Base-by-base conservation (phyloP, 2,888 invertebrate species). In the Malthinus seriepunctatus region DNA sequence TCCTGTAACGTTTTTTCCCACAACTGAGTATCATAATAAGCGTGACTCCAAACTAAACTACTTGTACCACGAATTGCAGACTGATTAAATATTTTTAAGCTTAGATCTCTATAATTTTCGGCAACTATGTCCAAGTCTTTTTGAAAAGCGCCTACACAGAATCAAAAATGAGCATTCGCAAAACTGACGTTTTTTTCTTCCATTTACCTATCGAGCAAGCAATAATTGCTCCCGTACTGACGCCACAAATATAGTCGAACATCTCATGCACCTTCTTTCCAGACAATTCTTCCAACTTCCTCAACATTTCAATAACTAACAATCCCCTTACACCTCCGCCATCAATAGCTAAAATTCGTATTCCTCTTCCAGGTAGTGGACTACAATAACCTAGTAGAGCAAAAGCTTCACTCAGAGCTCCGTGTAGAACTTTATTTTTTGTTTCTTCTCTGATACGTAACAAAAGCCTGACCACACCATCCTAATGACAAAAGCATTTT, bases 321-420 rank as follows among this genome's bases (percentile, higher is more conserved):
- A 95, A 82, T n/a, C 95, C 95, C 60, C 94, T 84, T 60, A 92
- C 88, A 46, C 95, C 95, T 39, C 96, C 95, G 2, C 96, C 96
- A 80, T 96, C 95, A 69, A 96, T 90, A 0, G 92, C 82, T 49
- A 96, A 81, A 53, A 96, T 86, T 72, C 89, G 82, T 45, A 95
- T 88, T 1, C 95, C 95, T 31, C 83, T 82, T 1, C 88, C 86
- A 55, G 83, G 83, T 3, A 89, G 81, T 4, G 91, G 88, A 45
- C 86, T 85, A 0, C 84, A 76, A 74, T 90, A 83, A 0, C 94
- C 94, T 64, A 93, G 76, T 57, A 92, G 77, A 1, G 90, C 86
- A 74, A 88, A 76, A 60, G 88, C 87, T 81, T 77, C 76, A 51
- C 70, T 72, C 10, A 77, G 63, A n/a, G 78, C 71, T n/a, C 74